Evolutionary conservation across 2,797 vertebrate genomes (phyloP).

Genomic region (Mormyrus hasselquistii): DNA sequence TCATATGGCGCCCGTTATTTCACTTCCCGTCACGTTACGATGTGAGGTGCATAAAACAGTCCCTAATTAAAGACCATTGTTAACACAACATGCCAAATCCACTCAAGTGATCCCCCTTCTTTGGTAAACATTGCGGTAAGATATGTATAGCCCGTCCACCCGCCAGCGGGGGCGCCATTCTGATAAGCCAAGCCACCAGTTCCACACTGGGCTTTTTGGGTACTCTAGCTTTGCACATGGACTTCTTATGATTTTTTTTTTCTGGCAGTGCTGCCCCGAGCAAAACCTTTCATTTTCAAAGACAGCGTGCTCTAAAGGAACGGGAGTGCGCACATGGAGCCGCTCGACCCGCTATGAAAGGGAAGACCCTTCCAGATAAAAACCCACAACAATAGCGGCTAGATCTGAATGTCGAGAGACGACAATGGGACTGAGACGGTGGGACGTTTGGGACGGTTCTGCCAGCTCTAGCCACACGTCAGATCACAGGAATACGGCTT

Average conservation of each 20-base stretch:
- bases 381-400: constrained; percentile 43
- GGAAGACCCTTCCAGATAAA: constrained; percentile 30
- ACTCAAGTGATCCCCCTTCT: neutral
- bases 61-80: neutral
- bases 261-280: constrained; percentile 50
- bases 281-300: constrained; percentile 66
- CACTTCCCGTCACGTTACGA: neutral
- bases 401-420: constrained; percentile 15
- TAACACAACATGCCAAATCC: neutral
- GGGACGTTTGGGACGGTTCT: neutral
- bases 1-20: neutral
- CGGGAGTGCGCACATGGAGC: constrained; percentile 57
- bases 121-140: neutral
- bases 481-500: neutral
- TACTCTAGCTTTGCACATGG: constrained; percentile 41
- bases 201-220: constrained; percentile 29
- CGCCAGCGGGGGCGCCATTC: neutral
- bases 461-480: neutral
- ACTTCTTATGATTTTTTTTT: constrained; percentile 40
- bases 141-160: neutral
- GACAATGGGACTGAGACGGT: neutral
- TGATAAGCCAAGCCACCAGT: neutral
- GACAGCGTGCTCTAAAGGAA: constrained; percentile 56
- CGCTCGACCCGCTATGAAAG: constrained; percentile 52
- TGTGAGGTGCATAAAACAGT: neutral